phyloP scores from a whole-genome alignment of 2,113 vertebrate species.

The Dipodomys stephensi region DNA sequence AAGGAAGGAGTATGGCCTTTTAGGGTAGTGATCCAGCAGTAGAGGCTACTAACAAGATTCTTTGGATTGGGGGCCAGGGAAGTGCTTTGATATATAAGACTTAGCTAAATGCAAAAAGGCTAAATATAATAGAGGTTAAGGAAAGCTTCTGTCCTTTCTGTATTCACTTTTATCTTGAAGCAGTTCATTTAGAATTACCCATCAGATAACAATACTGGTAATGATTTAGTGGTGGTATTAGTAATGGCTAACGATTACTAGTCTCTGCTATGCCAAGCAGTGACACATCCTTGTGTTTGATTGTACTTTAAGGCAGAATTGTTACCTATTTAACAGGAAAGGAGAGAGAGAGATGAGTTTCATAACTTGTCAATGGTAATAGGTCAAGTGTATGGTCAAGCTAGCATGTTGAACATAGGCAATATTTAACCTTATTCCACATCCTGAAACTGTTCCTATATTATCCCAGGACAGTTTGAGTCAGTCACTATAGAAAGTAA shows the following conservation, averaged over 20 bases:
- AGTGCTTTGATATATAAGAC: no score
- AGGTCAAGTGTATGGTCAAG: neutral
- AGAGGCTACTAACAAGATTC: neutral
- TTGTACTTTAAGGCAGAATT: neutral
- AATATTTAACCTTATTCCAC: neutral
- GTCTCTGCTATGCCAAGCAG: neutral
- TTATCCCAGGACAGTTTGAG: neutral
- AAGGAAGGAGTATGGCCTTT: neutral
- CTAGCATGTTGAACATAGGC: neutral
- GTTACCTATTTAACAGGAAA: neutral
- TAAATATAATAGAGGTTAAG: neutral
- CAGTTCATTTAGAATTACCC: neutral
- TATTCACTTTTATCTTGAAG: neutral
- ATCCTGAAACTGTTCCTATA: neutral
- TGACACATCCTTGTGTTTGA: neutral
- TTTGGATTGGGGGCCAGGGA: neutral
- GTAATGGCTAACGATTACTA: neutral
- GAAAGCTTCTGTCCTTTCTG: neutral
- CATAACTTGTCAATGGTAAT: neutral
- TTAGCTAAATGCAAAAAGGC: neutral
- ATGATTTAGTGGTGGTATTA: neutral
- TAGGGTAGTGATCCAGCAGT: neutral
- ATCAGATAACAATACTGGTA: rapidly evolving
- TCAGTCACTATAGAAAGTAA: neutral
- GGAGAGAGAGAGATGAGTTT: neutral